These are phyloP conservation scores for Drosophila yooni DNA, from an alignment of 2,888 invertebrate genomes.

Conservation along the genomic window DNA sequence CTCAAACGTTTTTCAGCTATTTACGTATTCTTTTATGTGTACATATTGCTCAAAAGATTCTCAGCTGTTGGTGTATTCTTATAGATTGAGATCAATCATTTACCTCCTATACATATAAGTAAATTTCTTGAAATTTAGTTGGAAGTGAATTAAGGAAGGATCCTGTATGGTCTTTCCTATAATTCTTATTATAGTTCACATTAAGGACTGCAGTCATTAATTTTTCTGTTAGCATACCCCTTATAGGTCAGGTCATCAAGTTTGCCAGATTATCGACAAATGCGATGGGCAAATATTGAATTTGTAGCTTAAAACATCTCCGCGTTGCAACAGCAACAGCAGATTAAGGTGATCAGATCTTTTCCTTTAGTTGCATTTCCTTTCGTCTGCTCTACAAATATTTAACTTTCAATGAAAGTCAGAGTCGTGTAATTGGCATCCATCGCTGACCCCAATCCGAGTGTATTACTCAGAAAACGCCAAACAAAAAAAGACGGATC, in stretches of 20 bases:
- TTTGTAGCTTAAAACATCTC: conserved; percentile 32
- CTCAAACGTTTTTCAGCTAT: background rate
- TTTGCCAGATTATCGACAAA: conserved; percentile 1
- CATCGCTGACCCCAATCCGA: conserved; percentile 68
- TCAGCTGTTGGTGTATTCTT: background rate
- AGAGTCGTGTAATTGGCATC: conserved; percentile 53
- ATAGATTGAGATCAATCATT: background rate
- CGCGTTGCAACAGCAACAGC: background rate
- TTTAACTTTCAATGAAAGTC: conserved; percentile 80
- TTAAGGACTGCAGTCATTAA: background rate
- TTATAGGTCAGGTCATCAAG: background rate
- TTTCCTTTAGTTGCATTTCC: conserved; percentile 77
- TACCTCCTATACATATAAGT: background rate
- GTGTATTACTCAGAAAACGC: conserved; percentile 56
- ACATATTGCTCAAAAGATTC: background rate
- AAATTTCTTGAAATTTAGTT: background rate
- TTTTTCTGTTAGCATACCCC: conserved; percentile 3
- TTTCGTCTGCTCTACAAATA: conserved; percentile 74
- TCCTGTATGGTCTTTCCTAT: background rate
- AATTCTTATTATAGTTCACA: background rate
- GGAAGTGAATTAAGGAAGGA: background rate
- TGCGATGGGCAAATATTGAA: conserved; percentile 66
- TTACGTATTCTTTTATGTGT: background rate
- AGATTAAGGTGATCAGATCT: conserved; percentile 29
- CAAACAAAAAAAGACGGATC: conserved; percentile 52